Evolutionary conservation across 2,888 invertebrate species (phyloP).

Genomic region (Timandra comae): DNA sequence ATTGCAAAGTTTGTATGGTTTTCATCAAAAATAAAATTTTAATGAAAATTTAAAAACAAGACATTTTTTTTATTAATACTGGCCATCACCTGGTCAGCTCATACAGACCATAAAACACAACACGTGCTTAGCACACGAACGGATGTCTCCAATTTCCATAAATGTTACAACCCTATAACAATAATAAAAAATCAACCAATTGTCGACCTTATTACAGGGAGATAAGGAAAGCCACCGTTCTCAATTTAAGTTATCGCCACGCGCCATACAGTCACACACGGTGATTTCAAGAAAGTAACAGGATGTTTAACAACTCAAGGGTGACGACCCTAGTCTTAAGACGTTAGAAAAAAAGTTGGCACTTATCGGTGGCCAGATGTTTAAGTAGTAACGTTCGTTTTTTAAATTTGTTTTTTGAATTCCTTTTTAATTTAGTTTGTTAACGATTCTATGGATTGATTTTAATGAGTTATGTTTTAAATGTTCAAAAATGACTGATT

Average conservation of each 20-base stretch:
- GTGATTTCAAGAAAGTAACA: slow-evolving; percentile 44
- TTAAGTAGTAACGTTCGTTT: slow-evolving; percentile 8
- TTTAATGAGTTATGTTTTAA: too few relatives aligned
- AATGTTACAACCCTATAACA: slow-evolving; percentile 22
- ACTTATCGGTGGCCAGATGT: slow-evolving; percentile 21
- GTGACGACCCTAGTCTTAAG: slow-evolving; percentile 52
- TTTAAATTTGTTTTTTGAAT: too few relatives aligned
- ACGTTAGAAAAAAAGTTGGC: slow-evolving; percentile 27
- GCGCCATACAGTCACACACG: slow-evolving; percentile 47
- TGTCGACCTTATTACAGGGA: slow-evolving; percentile 15
- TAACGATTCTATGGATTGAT: too few relatives aligned
- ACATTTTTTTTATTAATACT: too few relatives aligned
- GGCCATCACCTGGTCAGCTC: slow-evolving; percentile 41
- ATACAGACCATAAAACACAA: slow-evolving; percentile 36
- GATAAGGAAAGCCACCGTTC: slow-evolving; percentile 13
- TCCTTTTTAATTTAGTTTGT: too few relatives aligned
- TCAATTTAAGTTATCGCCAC: slow-evolving; percentile 28
- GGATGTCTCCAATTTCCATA: slow-evolving; percentile 65
- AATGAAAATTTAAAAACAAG: slow-evolving; percentile 17
- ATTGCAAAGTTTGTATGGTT: too few relatives aligned
- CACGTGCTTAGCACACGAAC: slow-evolving; percentile 64
- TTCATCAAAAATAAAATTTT: neutral
- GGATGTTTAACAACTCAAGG: slow-evolving; percentile 55
- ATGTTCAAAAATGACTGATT: too few relatives aligned
- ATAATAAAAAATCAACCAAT: slow-evolving; percentile 3